Conservation (phyloP, 2,113 vertebrate species). For the Numida meleagris region DNA sequence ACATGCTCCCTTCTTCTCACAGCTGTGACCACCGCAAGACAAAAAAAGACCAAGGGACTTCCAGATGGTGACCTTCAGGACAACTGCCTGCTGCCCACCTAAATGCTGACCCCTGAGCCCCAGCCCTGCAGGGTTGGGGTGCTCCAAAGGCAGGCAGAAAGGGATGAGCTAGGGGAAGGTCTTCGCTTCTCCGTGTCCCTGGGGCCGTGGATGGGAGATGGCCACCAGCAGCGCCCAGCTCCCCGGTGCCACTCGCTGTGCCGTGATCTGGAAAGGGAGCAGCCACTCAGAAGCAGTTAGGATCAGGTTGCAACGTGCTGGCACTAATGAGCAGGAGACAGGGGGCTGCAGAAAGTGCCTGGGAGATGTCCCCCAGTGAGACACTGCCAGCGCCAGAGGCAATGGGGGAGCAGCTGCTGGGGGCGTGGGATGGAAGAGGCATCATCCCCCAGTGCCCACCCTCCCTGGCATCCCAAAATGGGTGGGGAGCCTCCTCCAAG, state of each 20-base stretch:
- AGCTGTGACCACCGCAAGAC: background rate
- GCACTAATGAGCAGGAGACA: background rate
- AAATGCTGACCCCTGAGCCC: background rate
- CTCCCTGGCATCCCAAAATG: background rate
- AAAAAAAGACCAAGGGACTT: background rate
- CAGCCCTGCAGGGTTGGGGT: background rate
- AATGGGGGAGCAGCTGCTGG: background rate
- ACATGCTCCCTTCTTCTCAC: background rate
- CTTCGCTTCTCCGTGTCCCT: background rate
- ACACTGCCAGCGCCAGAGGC: background rate
- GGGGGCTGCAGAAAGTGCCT: constrained; percentile 25
- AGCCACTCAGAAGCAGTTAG: constrained; percentile 30
- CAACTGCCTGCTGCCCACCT: background rate
- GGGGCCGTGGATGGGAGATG: background rate
- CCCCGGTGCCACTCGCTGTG: background rate
- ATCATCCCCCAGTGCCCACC: background rate
- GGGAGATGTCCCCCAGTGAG: background rate
- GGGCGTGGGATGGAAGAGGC: background rate
- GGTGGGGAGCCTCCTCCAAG: background rate
- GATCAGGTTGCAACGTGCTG: background rate
- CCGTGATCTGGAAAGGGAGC: background rate
- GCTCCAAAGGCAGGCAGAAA: background rate
- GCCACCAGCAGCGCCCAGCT: background rate
- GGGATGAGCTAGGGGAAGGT: background rate
- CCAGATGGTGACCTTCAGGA: background rate